Evolutionary conservation across 2,888 invertebrate species (phyloP), one percentile per base, ranked within the genome.

Genomic region (Autographa pulchrina): DNA sequence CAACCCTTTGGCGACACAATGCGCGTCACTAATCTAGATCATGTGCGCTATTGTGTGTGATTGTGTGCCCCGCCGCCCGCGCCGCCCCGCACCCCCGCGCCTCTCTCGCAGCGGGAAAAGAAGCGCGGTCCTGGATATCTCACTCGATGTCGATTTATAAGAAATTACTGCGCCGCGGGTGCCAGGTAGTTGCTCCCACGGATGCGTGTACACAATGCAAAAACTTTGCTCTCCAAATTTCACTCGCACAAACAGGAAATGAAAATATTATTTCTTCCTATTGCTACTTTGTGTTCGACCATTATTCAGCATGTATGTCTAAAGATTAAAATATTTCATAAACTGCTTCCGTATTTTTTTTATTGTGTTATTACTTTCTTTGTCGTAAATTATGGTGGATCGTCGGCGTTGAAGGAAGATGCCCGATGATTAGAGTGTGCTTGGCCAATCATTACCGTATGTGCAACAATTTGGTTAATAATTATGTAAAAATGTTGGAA

Each of bases 1-100:
- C 92, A 96, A 96, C 95, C 95, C 96, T 95, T 96, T 96, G 94
- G 92, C 89, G 93, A 94, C 93, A 96, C 95, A 96, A 96, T 93
- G 88, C 92, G 93, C 93, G 90, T 94, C 94, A 94, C 95, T 95
- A 95, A 96, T 96, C 95, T 96, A 95, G 95, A 96, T 96, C 95
- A 94, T 92, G 93, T 93, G 94, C 90, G 85, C 90, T 91, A 93
- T 95, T 95, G 93, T 95, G 88, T 74, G 70, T 84, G 83, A 92
- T 92, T 93, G 92, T 93, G 83, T 77, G 78, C 76, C 82, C n/a
- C 72, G 75, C 78, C 73, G 79, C 83, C 81, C 84, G 72, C 74
- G 20, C 54, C 14, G 14, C 48, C 20, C 54, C 25, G 54, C 54
- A 20, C 77, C 80, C 82, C 81, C 81, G 78, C 82, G 77, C 82